Evolutionary conservation across 2,797 vertebrate genomes (phyloP), one percentile per base, ranked within the genome.

Genomic region (Erpetoichthys calabaricus): DNA sequence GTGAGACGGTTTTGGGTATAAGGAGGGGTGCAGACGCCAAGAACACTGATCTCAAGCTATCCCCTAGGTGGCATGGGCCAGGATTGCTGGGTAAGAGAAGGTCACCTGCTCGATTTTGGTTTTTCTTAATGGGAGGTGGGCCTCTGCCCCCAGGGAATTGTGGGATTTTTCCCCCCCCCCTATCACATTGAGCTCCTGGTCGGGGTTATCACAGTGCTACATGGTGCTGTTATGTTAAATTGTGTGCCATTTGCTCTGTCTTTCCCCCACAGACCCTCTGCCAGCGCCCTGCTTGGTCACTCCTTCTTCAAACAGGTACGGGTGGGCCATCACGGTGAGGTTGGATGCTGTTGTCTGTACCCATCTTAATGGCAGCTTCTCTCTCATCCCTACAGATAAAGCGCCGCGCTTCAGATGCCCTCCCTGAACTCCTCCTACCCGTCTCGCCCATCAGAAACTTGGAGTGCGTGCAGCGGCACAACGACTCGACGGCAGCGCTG

Each of bases 271-370:
- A 99, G 96, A 80, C 96, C 96, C 0, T 92, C 89, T 0, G 93
- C 96, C 58, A 75, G 81, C 50, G 56, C 83, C 61, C 85, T 99
- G 55, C 83, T 88, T 61, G 85, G 85, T 60, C 94, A 99, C 71
- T 89, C 93, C 7, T 98, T 98, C 76, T 94, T 99, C 72, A 99
- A 97, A 79, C 96, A 99, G 92, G 96, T 99, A 76, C 68, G 78
- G 60, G 9, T 59, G 7, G 4, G 56, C 1, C 0, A 5, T 45
- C 4, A 6, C 43, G 55, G 25, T 25, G 25, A 25, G 25, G 25
- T 25, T 25, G n/a, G n/a, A n/a, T n/a, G 25, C 25, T 25, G 25
- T 25, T 25, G 25, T 2, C 25, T 25, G 25, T 2, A 25, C 25
- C 25, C 25, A 25, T 2, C 25, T 25, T 25, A 25, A 25, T 25